phyloP scores from a whole-genome alignment of 2,888 invertebrate genomes.

The Lasioglossum calceatum region DNA sequence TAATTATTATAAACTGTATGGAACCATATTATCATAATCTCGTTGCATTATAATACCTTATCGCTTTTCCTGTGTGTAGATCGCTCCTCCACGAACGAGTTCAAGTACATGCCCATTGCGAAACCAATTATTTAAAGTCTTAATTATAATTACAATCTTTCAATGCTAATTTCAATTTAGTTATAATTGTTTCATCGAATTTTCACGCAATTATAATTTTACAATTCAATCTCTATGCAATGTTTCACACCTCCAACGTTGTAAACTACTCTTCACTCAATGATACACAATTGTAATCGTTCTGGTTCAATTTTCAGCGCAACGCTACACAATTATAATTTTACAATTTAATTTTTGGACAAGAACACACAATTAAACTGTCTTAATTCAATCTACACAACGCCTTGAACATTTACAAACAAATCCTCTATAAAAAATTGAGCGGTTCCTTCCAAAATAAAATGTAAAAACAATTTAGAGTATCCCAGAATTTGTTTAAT shows the following conservation, averaged over 20 bases:
- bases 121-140: neutral
- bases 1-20: neutral
- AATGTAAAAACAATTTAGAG: too few species aligned
- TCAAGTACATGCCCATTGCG: constrained; percentile 49
- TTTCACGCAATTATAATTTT: neutral
- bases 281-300: neutral
- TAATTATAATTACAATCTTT: neutral
- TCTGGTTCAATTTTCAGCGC: neutral
- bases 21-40: neutral
- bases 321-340: neutral
- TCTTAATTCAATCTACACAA: neutral
- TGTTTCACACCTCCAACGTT: neutral
- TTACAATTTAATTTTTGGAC: neutral
- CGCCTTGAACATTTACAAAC: neutral
- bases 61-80: constrained; percentile 9
- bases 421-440: neutral
- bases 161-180: neutral
- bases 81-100: constrained; percentile 15
- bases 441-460: neutral
- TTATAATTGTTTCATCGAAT: neutral
- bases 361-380: neutral
- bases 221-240: too few species aligned
- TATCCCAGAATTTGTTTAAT: neutral
- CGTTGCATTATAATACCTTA: constrained; percentile 24
- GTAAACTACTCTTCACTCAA: neutral